phyloP scores from a whole-genome alignment of 2,888 invertebrate genomes.

The Helobdella robusta region DNA sequence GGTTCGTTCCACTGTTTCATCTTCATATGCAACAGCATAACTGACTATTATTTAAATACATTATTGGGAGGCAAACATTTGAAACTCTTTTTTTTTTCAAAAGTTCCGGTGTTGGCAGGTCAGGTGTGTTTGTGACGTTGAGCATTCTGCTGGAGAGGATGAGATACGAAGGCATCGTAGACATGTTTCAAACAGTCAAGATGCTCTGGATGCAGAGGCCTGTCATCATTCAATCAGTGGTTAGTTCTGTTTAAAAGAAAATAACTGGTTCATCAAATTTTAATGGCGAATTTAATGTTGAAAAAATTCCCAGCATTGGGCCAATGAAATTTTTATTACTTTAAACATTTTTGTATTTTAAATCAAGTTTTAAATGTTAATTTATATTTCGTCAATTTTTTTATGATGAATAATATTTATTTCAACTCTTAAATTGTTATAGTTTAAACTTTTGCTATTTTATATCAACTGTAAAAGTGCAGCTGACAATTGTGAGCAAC shows the following conservation, averaged over 20 bases:
- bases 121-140: conserved; percentile 93
- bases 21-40: background rate
- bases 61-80: background rate
- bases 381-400: no score
- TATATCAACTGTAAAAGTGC: background rate
- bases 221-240: conserved; percentile 99
- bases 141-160: conserved; percentile 95
- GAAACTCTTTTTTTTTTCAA: no score
- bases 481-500: background rate
- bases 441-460: background rate
- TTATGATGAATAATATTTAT: background rate
- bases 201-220: conserved; percentile 94
- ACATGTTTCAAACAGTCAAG: conserved; percentile 97
- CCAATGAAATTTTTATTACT: no score
- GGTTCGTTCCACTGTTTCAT: conserved; percentile 52
- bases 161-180: conserved; percentile 96
- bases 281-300: no score
- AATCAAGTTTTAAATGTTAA: no score
- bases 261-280: no score
- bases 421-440: background rate
- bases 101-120: conserved; percentile 95
- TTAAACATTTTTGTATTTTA: no score
- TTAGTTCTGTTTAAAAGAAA: conserved; percentile 52
- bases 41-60: background rate
- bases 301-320: no score